Base-by-base conservation (phyloP, 1,140 invertebrate species). In the Portunus trituberculatus region DNA sequence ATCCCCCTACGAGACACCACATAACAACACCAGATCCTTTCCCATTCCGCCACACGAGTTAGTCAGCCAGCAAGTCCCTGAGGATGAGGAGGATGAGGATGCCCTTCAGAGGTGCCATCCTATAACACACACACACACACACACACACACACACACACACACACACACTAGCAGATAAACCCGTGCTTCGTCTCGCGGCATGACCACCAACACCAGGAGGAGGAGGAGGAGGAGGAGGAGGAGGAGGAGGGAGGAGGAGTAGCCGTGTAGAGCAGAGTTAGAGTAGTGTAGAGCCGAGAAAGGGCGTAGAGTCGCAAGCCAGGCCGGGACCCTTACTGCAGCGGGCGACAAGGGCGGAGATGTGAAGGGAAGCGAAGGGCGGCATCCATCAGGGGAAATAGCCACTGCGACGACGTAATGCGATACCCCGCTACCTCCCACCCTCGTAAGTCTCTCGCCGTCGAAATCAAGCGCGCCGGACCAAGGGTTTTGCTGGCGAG, bases 361-460 rank as follows among this genome's bases (percentile, higher is more conserved):
- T n/a, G 48, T 14, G 25, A 46, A 25, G 45, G 88, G 48, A 46
- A 46, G 45, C n/a, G 88, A 46, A 46, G 88, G 88, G 48, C 20
- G 25, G n/a, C 92, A 93, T 93, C 83, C 92, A 93, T 93, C 92
- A 93, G 92, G 92, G 82, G 46, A 32, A 93, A 93, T 87, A 48
- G 92, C 83, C 92, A 87, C 92, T 87, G n/a, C 31, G 92, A 29
- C 82, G 32, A 84, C 45, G 84, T 93, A 93, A 93, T 93, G 92
- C 29, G 83, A 87, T 93, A 59, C 92, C 52, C 48, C 32, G 10
- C 83, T 87, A 16, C 83, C 83, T 31, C 83, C 46, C 52, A 28
- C 12, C 46, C 82, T 32, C 82, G 32, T 86, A 86, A 93, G 84
- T 86, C 48, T 87, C 82, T 46, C 39, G 45, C 8, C 76, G 83